A percentile compares a stretch with the other conserved stretches of the same genome.
These are phyloP conservation scores for Adelosebastes latens DNA, from an alignment of 2,797 vertebrate species.

Conservation along the genomic window DNA sequence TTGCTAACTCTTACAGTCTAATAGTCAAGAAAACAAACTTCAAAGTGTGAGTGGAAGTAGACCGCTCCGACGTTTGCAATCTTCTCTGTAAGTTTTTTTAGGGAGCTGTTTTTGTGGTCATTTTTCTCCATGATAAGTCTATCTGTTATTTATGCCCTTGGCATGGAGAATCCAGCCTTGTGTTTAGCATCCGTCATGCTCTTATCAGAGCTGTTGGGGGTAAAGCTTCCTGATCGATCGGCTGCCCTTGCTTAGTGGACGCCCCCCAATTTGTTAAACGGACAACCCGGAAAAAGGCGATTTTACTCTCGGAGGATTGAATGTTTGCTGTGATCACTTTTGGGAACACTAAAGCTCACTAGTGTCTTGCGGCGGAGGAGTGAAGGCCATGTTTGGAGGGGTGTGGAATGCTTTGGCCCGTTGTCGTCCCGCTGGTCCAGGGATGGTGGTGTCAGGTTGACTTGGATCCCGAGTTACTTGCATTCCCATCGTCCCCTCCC, in stretches of 20 bases:
- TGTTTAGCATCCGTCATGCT: constrained; percentile 75
- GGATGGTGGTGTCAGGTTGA: constrained; percentile 75
- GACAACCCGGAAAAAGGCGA: constrained; percentile 45
- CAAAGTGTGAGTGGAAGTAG: constrained; percentile 25
- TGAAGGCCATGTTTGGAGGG: constrained; percentile 66
- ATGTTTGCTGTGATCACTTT: constrained; percentile 46
- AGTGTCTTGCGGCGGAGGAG: constrained; percentile 46
- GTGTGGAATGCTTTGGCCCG: constrained; percentile 72
- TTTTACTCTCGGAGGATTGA: constrained; percentile 25
- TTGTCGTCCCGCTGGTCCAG: constrained; percentile 61
- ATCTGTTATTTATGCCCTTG: constrained; percentile 52
- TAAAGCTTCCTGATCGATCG: constrained; percentile 63
- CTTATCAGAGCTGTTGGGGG: constrained; percentile 69
- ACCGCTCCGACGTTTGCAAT: not conserved
- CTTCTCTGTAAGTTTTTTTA: constrained; percentile 10
- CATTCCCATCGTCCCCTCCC: constrained; percentile 73
- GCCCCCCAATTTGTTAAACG: constrained; percentile 53
- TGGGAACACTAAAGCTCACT: constrained; percentile 54
- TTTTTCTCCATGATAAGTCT: constrained; percentile 61
- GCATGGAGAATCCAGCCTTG: constrained; percentile 55
- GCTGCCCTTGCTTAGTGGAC: constrained; percentile 37
- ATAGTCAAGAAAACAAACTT: constrained; percentile 18
- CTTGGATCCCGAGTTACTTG: constrained; percentile 60
- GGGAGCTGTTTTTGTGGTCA: constrained; percentile 30
- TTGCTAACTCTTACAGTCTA: constrained; percentile 16